Conservation (phyloP, 2,113 vertebrate genomes). For the Aramus guarauna region DNA sequence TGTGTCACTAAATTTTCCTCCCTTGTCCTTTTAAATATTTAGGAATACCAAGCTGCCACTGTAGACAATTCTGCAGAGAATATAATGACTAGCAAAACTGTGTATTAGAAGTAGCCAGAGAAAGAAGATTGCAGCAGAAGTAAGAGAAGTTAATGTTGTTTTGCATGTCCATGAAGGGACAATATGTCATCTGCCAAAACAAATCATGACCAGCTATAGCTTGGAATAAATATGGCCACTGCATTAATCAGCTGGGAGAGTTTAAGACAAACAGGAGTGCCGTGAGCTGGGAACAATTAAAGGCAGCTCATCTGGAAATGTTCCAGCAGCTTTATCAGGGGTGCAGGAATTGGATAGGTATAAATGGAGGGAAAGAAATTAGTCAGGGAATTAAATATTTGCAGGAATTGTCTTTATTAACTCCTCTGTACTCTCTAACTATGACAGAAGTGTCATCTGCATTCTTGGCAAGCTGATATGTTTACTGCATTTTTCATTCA, state of each 20-base stretch:
- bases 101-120: neutral
- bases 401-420: neutral
- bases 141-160: neutral
- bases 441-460: neutral
- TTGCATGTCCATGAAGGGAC: neutral
- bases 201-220: neutral
- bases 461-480: neutral
- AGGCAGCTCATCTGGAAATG: neutral
- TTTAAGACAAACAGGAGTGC: neutral
- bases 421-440: neutral
- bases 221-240: neutral
- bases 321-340: neutral
- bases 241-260: neutral
- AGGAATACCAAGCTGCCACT: neutral
- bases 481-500: neutral
- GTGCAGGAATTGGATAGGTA: neutral
- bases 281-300: neutral
- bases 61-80: neutral
- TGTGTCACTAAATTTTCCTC: neutral
- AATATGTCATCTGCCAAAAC: neutral
- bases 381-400: neutral
- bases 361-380: neutral
- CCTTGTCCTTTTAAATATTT: neutral
- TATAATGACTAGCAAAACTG: neutral
- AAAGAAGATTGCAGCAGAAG: neutral